Evolutionary conservation across 2,797 vertebrate species (phyloP).

Genomic region (Chloroceryle amazona): DNA sequence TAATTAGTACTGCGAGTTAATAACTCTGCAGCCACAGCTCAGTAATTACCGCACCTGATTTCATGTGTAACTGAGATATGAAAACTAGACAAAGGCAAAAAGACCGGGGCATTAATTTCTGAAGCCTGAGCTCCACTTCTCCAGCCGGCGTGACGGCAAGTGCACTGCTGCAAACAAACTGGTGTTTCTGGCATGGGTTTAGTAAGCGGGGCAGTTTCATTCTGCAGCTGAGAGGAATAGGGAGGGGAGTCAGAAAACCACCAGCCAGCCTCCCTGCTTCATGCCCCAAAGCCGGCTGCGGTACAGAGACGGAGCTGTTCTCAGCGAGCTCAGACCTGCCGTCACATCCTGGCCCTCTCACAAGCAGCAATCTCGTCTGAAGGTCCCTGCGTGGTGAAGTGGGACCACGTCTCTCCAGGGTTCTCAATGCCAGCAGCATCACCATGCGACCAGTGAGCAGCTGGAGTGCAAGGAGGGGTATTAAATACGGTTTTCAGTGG

Average conservation of each 20-base stretch:
- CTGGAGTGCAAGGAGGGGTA: not conserved
- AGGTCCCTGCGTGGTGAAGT: not conserved
- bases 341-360: not conserved
- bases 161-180: not conserved
- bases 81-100: not conserved
- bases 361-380: not conserved
- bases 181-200: not conserved
- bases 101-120: not conserved
- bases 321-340: not conserved
- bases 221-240: not conserved
- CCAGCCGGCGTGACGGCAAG: fast-evolving
- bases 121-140: not conserved
- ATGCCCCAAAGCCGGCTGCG: not conserved
- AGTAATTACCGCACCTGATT: not conserved
- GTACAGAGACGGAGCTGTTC: not conserved
- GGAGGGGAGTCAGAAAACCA: not conserved
- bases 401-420: not conserved
- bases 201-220: not conserved
- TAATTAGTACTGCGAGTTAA: not conserved
- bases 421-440: not conserved
- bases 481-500: fast-evolving
- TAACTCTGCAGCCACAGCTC: not conserved
- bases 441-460: fast-evolving
- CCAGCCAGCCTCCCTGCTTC: not conserved
- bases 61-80: not conserved